These are phyloP conservation scores for Quadriops clusia DNA, from an alignment of 2,888 invertebrate genomes.

Conservation along the genomic window DNA sequence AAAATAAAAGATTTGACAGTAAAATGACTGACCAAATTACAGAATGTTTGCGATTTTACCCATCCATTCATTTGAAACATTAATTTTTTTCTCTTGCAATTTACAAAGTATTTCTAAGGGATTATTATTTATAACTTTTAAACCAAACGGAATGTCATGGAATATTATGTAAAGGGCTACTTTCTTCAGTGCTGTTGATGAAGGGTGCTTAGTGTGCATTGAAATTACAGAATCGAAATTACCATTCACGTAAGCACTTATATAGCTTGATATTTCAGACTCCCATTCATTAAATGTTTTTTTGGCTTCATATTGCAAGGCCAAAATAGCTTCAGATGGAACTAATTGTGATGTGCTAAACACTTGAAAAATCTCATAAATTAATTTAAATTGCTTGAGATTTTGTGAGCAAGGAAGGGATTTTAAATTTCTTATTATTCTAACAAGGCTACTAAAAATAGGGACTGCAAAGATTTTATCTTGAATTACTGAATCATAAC, in stretches of 20 bases:
- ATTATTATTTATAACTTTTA: slow-evolving; percentile 1
- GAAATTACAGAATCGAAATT: no score
- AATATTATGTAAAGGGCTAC: slow-evolving; percentile 45
- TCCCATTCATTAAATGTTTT: slow-evolving; percentile 47
- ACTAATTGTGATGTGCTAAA: slow-evolving; percentile 35
- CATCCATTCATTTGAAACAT: no score
- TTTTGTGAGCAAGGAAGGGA: background rate
- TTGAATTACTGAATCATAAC: slow-evolving; percentile 69
- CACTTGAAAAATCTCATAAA: slow-evolving; percentile 45
- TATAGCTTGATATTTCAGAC: slow-evolving; percentile 32
- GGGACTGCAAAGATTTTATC: slow-evolving; percentile 68
- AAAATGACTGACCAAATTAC: no score
- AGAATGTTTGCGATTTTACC: no score
- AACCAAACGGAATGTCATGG: slow-evolving; percentile 42
- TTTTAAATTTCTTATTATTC: slow-evolving; percentile 36
- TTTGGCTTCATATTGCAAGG: slow-evolving; percentile 47
- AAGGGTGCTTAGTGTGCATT: no score
- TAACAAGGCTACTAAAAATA: slow-evolving; percentile 55
- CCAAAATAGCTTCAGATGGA: slow-evolving; percentile 47
- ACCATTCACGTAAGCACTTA: slow-evolving; percentile 43
- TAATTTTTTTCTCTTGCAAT: no score
- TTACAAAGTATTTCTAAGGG: no score
- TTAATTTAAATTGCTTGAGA: slow-evolving; percentile 53
- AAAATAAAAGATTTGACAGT: no score
- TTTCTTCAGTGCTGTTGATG: slow-evolving; percentile 32